Percentiles rank a stretch among this genome's conserved stretches.
These are phyloP conservation scores for Nomada fucata DNA, from an alignment of 2,888 invertebrate species.

Conservation along the genomic window DNA sequence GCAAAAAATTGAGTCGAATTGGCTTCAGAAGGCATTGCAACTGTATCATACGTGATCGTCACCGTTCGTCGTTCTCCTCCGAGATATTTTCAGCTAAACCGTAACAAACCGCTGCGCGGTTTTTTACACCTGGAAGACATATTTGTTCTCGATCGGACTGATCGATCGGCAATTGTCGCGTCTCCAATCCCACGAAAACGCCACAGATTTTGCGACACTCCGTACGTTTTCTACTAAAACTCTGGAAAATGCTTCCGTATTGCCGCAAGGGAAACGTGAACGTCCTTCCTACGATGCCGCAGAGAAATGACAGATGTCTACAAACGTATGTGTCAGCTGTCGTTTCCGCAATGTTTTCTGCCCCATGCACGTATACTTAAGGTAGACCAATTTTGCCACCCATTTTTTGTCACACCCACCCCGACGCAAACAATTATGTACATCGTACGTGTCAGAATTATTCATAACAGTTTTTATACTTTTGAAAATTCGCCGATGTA, in stretches of 20 bases:
- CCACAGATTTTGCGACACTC: conserved; percentile 21
- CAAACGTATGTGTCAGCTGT: conserved; percentile 59
- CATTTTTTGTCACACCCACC: background rate
- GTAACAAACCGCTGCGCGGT: no score
- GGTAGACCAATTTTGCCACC: conserved; percentile 34
- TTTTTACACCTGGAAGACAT: conserved; percentile 23
- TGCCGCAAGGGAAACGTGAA: conserved; percentile 36
- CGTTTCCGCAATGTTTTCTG: conserved; percentile 37
- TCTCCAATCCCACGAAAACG: conserved; percentile 33
- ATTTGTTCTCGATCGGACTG: conserved; percentile 34
- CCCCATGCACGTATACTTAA: conserved; percentile 45
- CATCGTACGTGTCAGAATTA: no score
- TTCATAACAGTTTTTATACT: no score
- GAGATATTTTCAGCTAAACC: no score
- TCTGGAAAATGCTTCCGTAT: conserved; percentile 30
- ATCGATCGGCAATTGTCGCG: conserved; percentile 53
- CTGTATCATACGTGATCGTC: no score
- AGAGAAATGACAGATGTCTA: conserved; percentile 65
- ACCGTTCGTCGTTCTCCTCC: no score
- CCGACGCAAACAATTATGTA: no score
- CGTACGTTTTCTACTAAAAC: conserved; percentile 1
- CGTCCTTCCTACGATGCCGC: conserved; percentile 20
- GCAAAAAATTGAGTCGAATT: no score
- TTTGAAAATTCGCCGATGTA: no score
- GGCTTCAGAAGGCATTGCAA: no score